Base-by-base conservation (phyloP, 2,113 vertebrate species). In the Eurystomus gularis region DNA sequence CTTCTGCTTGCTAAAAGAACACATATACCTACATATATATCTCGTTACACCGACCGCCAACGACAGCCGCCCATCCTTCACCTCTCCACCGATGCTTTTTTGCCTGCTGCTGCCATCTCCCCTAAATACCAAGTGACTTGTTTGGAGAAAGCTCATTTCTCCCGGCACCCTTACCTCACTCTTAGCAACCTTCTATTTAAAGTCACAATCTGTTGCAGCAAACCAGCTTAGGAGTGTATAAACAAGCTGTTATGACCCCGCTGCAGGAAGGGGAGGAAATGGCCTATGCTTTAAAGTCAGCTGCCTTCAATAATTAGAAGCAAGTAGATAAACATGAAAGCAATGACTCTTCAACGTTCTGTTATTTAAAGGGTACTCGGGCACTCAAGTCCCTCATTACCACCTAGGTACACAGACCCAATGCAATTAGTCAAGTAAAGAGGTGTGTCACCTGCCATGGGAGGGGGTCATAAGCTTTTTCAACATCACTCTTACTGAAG, bases 281-380 rank as follows among this genome's bases (percentile, higher is more conserved):
- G 90, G 87, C 86, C 95, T 96, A 49, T 95, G 88, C 96, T 97
- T 87, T 82, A 82, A 97, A 98, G 92, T 86, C 93, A 89, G 83
- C 81, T 54, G 71, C 86, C 68, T 94, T 87, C 55, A 66, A 44
- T 96, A 94, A 97, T 96, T 96, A 96, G 96, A 97, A 95, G 92
- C 79, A 2, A 92, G 91, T 37, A 58, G 37, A 94, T 79, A 82
- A 73, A 94, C n/a, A 20, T 95, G 96, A 85, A 96, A 96, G 87
- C 93, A 80, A 73, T 60, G 91, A 71, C 26, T 40, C 95, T 95
- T 88, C 83, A 71, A 20, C 54, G 76, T 79, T 83, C 93, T n/a
- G 7, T 97, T 91, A 93, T 93, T 95, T 94, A 95, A 96, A 96
- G 97, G 77, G 54, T 85, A 65, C 25, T 1, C 52, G 1, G 10